Evolutionary conservation across 2,113 vertebrate species (phyloP).

Genomic region (Capricornis sumatraensis): DNA sequence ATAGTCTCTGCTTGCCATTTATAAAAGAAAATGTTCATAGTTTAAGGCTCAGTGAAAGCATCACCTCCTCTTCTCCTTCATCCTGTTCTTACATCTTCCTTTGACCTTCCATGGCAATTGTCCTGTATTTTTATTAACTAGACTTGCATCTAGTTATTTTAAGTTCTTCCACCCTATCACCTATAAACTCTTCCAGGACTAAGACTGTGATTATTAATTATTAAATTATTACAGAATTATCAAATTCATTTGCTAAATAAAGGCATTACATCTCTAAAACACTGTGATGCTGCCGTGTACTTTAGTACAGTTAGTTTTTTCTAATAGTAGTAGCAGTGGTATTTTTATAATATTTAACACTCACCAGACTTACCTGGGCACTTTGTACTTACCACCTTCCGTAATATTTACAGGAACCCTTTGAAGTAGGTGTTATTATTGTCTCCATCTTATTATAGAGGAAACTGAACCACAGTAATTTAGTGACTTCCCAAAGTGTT

Average conservation of each 20-base stretch:
- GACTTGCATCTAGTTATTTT: not conserved
- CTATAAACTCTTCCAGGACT: not conserved
- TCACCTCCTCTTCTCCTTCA: not conserved
- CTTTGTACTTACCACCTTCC: not conserved
- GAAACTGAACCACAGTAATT: not conserved
- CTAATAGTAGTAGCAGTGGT: not conserved
- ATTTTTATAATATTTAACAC: not conserved
- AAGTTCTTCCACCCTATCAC: not conserved
- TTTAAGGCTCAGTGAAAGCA: not conserved
- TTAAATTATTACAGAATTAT: not conserved
- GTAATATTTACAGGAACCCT: not conserved
- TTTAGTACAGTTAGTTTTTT: not conserved
- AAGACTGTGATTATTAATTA: not conserved
- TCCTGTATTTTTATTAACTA: not conserved
- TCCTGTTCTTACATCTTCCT: not conserved
- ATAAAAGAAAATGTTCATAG: not conserved
- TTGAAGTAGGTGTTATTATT: not conserved
- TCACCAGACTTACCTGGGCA: not conserved
- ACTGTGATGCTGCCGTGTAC: not conserved
- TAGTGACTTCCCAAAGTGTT: not conserved
- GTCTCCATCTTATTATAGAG: not conserved
- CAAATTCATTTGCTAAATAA: not conserved
- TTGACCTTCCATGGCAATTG: not conserved
- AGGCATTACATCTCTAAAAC: not conserved
- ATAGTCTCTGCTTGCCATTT: not conserved